phyloP scores from a whole-genome alignment of 2,888 invertebrate species.

The Chrysomela aeneicollis region DNA sequence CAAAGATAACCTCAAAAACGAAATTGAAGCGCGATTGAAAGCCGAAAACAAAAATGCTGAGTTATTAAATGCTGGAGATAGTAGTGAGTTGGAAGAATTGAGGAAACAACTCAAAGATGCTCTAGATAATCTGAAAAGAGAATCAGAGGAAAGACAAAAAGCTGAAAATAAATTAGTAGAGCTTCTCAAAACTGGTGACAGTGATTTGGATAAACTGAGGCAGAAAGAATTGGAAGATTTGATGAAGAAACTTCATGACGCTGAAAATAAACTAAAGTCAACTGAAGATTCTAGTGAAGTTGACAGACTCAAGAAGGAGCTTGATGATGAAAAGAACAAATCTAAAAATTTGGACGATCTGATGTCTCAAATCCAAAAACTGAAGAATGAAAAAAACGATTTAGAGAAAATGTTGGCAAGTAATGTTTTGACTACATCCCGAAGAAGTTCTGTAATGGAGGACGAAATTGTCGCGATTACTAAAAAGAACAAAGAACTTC shows the following conservation, averaged over 20 bases:
- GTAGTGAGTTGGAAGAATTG: conserved; percentile 6
- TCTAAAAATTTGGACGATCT: background rate
- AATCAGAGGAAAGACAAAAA: conserved; percentile 12
- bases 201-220: background rate
- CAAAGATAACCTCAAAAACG: background rate
- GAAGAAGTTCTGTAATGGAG: conserved; percentile 42
- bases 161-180: conserved; percentile 11
- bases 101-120: conserved; percentile 20
- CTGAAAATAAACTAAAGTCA: conserved; percentile 11
- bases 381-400: conserved; percentile 45
- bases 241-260: conserved; percentile 14
- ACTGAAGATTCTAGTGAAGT: conserved; percentile 5
- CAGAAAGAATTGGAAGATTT: conserved; percentile 13
- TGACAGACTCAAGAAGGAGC: conserved; percentile 12
- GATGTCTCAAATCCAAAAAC: conserved; percentile 22
- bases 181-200: background rate
- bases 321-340: conserved; percentile 11
- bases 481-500: conserved; percentile 33
- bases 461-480: conserved; percentile 34
- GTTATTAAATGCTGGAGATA: background rate
- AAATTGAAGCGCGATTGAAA: conserved; percentile 22
- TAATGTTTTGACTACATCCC: conserved; percentile 38
- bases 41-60: background rate
- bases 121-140: conserved; percentile 16
- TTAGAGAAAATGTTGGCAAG: conserved; percentile 44